Percentiles rank a stretch among this genome's conserved stretches.
phyloP scores from a whole-genome alignment of 2,113 vertebrate genomes.

The Cyprinodon brontotheroides region DNA sequence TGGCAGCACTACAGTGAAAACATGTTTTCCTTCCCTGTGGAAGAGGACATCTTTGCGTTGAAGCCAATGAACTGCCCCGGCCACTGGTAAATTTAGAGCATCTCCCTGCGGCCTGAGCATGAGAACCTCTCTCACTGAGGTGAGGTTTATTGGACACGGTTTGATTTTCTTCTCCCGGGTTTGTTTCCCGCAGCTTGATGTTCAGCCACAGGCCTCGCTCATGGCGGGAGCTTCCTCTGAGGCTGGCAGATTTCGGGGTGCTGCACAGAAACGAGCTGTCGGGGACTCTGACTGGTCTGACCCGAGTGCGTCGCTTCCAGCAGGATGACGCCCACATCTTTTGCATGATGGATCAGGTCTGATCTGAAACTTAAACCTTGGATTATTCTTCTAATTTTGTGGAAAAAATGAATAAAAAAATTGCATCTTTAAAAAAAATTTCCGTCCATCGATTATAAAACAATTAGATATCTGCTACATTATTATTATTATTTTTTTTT shows the following conservation, averaged over 20 bases:
- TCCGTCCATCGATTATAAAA: too few relatives aligned
- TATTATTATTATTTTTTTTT: neutral
- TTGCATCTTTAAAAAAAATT: neutral
- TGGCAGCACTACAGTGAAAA: conserved; percentile 94
- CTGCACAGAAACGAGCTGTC: conserved; percentile 95
- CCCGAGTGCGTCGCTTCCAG: conserved; percentile 91
- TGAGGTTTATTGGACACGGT: neutral
- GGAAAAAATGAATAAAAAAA: neutral
- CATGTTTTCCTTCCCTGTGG: conserved; percentile 93
- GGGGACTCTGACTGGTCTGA: conserved; percentile 88
- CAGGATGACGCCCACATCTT: conserved; percentile 98
- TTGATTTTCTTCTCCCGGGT: conserved; percentile 16
- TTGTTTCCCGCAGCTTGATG: conserved; percentile 84
- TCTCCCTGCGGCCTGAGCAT: neutral
- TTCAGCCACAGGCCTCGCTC: conserved; percentile 92
- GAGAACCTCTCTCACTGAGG: neutral
- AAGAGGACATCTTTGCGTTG: conserved; percentile 91
- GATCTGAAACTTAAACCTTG: neutral
- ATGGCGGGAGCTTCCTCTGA: conserved; percentile 93
- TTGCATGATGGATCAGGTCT: conserved; percentile 91
- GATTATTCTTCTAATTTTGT: neutral
- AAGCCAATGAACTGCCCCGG: conserved; percentile 98
- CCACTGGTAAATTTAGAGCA: conserved; percentile 84
- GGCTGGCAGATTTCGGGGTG: conserved; percentile 94
- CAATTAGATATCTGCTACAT: neutral